phyloP scores from a whole-genome alignment of 2,113 vertebrate genomes.

The Myotis yumanensis region DNA sequence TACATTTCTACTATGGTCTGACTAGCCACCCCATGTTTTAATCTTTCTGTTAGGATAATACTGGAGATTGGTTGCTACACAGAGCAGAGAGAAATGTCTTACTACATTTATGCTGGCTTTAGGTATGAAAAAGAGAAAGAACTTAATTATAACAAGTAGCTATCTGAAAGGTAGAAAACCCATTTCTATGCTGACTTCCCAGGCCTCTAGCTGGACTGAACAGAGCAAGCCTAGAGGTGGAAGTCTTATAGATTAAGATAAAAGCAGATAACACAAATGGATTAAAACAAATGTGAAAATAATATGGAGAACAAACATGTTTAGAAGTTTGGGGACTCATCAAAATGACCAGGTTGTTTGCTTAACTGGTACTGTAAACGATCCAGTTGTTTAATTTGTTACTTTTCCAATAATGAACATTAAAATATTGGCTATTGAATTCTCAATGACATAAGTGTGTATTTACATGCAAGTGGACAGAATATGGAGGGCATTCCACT shows the following conservation, averaged over 20 bases:
- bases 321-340: not conserved
- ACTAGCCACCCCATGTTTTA: not conserved
- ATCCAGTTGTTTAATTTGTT: not conserved
- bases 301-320: not conserved
- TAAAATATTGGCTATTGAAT: not conserved
- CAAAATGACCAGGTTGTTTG: not conserved
- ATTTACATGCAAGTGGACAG: not conserved
- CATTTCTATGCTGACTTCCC: not conserved
- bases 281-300: not conserved
- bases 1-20: not conserved
- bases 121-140: not conserved
- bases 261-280: not conserved
- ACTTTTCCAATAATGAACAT: not conserved
- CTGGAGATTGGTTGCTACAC: not conserved
- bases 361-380: not conserved
- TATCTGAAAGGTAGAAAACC: constrained; percentile 3
- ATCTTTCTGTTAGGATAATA: constrained; percentile 10
- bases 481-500: not conserved
- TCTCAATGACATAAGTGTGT: not conserved
- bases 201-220: not conserved
- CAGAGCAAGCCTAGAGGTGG: not conserved
- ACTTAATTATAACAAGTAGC: not conserved
- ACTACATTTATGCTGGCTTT: not conserved
- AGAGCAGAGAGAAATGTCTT: not conserved
- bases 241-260: not conserved